Evolutionary conservation across 2,888 invertebrate genomes (phyloP).

Genomic region (Agonopterix subpropinquella): DNA sequence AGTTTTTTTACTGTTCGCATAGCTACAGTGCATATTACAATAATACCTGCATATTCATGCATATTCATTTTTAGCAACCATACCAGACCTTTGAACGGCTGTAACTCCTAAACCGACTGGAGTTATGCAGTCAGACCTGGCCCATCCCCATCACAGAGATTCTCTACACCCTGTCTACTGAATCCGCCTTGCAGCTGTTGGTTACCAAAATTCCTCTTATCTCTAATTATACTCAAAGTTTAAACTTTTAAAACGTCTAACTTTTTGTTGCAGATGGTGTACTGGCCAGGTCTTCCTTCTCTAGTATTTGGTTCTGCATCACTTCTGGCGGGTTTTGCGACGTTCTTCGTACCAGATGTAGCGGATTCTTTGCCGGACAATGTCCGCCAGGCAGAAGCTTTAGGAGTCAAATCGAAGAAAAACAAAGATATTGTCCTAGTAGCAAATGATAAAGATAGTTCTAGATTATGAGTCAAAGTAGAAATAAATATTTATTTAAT

Average conservation of each 20-base stretch:
- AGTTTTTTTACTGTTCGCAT: too few relatives aligned
- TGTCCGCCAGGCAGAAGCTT: slow-evolving; percentile 9
- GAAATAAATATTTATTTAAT: slow-evolving; percentile 3
- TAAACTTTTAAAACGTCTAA: neutral
- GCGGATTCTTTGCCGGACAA: slow-evolving; percentile 10
- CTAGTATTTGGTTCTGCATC: slow-evolving; percentile 44
- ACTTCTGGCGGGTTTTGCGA: slow-evolving; percentile 41
- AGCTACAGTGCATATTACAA: too few relatives aligned
- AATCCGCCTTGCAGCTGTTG: too few relatives aligned
- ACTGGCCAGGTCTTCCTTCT: slow-evolving; percentile 54
- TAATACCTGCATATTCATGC: too few relatives aligned
- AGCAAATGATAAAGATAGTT: neutral
- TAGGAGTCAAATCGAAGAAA: slow-evolving; percentile 1
- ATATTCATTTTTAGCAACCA: too few relatives aligned
- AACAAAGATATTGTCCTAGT: neutral
- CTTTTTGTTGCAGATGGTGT: slow-evolving; percentile 34
- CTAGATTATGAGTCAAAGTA: slow-evolving; percentile 2
- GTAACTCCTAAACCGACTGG: too few relatives aligned
- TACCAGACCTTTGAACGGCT: too few relatives aligned
- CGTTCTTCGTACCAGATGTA: slow-evolving; percentile 31
- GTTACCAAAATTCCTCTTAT: too few relatives aligned
- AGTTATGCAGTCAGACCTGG: too few relatives aligned
- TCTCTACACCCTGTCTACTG: too few relatives aligned
- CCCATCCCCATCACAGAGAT: too few relatives aligned
- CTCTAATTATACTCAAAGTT: too few relatives aligned